phyloP scores from a whole-genome alignment of 2,888 invertebrate species.

The Camponotus fellah region DNA sequence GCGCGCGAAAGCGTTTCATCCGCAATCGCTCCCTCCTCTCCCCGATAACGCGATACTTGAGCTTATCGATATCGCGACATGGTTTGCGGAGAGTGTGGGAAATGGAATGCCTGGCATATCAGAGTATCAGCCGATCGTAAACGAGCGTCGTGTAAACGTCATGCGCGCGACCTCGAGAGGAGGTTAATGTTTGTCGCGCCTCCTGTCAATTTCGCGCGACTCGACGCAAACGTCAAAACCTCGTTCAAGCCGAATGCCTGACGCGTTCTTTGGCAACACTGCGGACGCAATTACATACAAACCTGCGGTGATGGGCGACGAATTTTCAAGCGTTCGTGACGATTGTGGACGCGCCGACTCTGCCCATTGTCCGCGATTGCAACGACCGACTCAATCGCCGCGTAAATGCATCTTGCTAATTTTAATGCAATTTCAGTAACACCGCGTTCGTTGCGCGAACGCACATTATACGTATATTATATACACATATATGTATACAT shows the following conservation, averaged over 20 bases:
- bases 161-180: background rate
- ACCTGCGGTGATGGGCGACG: conserved; percentile 9
- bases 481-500: background rate
- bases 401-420: background rate
- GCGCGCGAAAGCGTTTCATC: background rate
- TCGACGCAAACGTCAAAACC: background rate
- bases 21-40: background rate
- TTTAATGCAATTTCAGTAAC: background rate
- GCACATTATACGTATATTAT: no score
- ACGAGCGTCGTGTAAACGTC: background rate
- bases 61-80: conserved; percentile 10
- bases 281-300: background rate
- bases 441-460: background rate
- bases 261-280: background rate
- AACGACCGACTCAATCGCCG: background rate
- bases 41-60: background rate
- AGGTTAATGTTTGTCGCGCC: background rate
- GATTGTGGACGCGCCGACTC: background rate
- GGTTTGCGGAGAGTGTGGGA: background rate
- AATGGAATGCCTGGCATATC: no score
- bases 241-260: background rate
- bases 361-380: conserved; percentile 5
- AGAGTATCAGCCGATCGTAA: background rate
- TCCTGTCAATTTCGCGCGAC: background rate
- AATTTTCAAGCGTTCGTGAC: background rate